Conservation (phyloP, 1,140 invertebrate species). For the Heliconius congener region DNA sequence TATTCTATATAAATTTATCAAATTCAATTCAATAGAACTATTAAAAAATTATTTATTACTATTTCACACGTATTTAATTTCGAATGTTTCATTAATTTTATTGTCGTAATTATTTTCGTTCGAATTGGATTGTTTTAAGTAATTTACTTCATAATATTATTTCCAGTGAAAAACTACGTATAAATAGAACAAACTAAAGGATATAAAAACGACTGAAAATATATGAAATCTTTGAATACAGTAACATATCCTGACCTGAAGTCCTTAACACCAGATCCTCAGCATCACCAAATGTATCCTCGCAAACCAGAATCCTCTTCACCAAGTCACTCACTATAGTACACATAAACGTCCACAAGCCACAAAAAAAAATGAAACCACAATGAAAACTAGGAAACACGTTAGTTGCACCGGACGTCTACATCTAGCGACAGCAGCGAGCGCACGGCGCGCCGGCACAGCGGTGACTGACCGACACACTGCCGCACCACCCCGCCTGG, state of each 20-base stretch:
- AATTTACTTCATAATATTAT: background rate
- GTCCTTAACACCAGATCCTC: conserved; percentile 43
- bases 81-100: background rate
- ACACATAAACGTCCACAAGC: conserved; percentile 72
- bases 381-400: conserved; percentile 59
- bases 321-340: conserved; percentile 66
- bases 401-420: conserved; percentile 51
- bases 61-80: background rate
- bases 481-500: conserved; percentile 75
- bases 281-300: conserved; percentile 57
- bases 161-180: background rate
- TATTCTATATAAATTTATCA: too few species aligned
- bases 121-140: background rate
- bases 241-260: conserved; percentile 49
- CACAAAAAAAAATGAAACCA: conserved; percentile 53
- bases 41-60: too few species aligned
- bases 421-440: conserved; percentile 53
- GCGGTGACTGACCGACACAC: conserved; percentile 79
- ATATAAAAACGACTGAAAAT: conserved; percentile 9
- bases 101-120: background rate
- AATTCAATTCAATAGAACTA: too few species aligned
- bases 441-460: conserved; percentile 70
- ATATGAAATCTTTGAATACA: background rate
- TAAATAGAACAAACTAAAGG: background rate
- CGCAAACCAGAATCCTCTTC: conserved; percentile 58